A percentile compares a stretch with the other conserved stretches of the same genome.
Conservation (phyloP, 2,113 vertebrate species). For the Shinisaurus crocodilurus region DNA sequence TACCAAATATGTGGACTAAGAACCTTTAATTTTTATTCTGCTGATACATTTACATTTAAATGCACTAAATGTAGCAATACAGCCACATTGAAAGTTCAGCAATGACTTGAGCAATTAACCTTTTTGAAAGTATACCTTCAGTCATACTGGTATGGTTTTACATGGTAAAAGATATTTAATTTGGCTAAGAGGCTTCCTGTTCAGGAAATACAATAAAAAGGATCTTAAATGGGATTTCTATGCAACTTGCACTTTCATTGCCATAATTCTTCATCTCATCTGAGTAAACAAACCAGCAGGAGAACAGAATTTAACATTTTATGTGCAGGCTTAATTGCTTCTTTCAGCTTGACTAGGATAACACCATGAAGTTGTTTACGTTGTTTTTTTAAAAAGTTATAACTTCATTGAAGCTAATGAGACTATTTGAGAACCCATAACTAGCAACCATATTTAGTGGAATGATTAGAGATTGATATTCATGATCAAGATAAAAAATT, state of each 20-base stretch:
- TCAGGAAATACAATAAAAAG: constrained; percentile 3
- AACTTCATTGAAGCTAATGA: not conserved
- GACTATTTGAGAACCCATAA: not conserved
- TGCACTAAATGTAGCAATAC: not conserved
- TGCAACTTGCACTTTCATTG: not conserved
- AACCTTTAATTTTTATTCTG: not conserved
- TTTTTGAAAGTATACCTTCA: not conserved
- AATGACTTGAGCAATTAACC: not conserved
- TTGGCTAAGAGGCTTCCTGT: not conserved
- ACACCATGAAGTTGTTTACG: not conserved
- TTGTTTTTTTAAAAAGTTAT: not conserved
- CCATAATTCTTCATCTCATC: constrained; percentile 7
- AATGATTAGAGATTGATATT: not conserved
- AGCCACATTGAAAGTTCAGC: not conserved
- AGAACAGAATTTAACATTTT: not conserved
- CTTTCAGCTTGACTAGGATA: not conserved
- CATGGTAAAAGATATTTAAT: not conserved
- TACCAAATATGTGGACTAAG: not conserved
- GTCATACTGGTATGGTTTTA: not conserved
- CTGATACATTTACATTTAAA: not conserved
- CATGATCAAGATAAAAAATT: not conserved
- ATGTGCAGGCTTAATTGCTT: constrained; percentile 3
- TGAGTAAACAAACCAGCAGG: constrained; percentile 13
- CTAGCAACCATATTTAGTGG: not conserved
- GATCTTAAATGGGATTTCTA: not conserved